Percentiles rank a stretch among this genome's conserved stretches.
Conservation (phyloP, 2,113 vertebrate genomes). For the Eira barbara region DNA sequence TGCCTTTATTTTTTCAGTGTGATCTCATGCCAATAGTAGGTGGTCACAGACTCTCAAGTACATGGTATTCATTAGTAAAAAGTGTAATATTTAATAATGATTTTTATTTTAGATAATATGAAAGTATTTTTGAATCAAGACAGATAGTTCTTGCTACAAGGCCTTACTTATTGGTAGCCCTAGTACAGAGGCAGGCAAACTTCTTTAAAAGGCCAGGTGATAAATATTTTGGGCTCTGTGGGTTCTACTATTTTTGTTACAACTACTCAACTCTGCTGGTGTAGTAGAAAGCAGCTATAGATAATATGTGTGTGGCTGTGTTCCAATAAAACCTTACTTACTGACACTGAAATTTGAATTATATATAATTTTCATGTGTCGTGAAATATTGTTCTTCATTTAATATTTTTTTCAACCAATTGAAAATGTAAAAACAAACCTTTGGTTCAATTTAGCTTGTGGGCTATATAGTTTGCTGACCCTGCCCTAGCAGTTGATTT, state of each 20-base stretch:
- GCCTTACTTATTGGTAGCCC: background rate
- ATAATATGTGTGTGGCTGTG: background rate
- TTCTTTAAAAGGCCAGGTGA: background rate
- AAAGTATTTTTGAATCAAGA: background rate
- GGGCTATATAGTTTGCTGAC: background rate
- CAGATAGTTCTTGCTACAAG: background rate
- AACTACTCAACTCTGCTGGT: background rate
- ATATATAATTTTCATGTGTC: constrained; percentile 11
- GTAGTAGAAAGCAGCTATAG: background rate
- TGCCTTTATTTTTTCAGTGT: background rate
- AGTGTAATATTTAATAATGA: background rate
- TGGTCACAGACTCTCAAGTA: background rate
- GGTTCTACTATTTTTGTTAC: background rate
- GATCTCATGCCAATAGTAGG: background rate
- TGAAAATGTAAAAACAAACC: constrained; percentile 32
- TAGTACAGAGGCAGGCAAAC: background rate
- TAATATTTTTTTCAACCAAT: background rate
- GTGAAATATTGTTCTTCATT: constrained; percentile 37
- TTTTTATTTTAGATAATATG: background rate
- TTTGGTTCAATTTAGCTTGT: background rate
- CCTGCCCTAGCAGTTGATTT: background rate
- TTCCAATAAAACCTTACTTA: constrained; percentile 37
- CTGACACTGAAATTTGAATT: constrained; percentile 22
- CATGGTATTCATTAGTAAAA: background rate
- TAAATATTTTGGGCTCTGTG: constrained; percentile 28